phyloP scores from a whole-genome alignment of 2,113 vertebrate genomes.

The Chaetops frenatus region DNA sequence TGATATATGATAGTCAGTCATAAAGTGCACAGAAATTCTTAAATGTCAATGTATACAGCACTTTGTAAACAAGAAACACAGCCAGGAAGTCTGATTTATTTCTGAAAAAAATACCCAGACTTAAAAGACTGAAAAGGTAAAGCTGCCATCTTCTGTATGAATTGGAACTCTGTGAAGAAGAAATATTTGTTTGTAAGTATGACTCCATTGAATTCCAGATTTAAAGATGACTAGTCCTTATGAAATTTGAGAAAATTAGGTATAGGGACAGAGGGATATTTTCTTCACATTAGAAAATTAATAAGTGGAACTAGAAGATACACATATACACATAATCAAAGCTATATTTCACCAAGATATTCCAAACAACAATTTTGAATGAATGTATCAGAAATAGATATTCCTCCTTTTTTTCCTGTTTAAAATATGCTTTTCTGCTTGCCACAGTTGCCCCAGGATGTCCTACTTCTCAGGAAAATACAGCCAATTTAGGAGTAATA shows the following conservation, averaged over 20 bases:
- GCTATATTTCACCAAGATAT: background rate
- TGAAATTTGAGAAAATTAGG: background rate
- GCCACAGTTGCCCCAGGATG: background rate
- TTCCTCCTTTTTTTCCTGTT: background rate
- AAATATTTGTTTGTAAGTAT: conserved; percentile 22
- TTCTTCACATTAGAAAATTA: background rate
- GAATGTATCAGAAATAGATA: background rate
- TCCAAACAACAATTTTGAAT: background rate
- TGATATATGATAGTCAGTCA: conserved; percentile 46
- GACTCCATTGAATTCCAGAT: background rate
- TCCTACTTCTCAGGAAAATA: background rate
- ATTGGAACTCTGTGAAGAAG: background rate
- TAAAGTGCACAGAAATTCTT: conserved; percentile 59
- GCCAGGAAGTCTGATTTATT: conserved; percentile 52
- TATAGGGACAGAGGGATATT: background rate
- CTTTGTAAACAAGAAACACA: conserved; percentile 66
- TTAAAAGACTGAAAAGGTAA: conserved; percentile 39
- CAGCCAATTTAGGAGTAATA: background rate
- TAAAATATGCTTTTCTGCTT: background rate
- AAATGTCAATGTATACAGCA: conserved; percentile 65
- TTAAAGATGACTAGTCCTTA: background rate
- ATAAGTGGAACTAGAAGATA: background rate
- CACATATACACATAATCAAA: background rate
- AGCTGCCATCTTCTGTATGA: conserved; percentile 52
- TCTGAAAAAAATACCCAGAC: conserved; percentile 39